Percentiles rank a stretch among this genome's conserved stretches.
Conservation (phyloP, 64 coral and sea anemone species). For the Montipora foliosa region DNA sequence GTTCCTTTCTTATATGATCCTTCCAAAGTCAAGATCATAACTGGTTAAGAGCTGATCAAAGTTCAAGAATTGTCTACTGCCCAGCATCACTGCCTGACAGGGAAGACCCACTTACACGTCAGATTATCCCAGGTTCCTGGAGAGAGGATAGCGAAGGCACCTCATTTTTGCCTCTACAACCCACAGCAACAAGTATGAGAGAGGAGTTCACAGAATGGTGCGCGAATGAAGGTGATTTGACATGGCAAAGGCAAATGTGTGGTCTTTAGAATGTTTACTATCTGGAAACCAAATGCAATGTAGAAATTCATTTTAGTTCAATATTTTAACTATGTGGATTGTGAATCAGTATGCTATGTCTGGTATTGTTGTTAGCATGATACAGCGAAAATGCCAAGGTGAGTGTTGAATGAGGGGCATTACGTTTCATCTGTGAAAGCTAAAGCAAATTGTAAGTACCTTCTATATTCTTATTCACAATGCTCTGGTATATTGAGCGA, state of each 20-base stretch:
- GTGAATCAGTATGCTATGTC: not conserved
- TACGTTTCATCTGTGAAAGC: conserved; percentile 65
- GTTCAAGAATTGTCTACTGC: conserved; percentile 21
- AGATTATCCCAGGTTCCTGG: conserved; percentile 48
- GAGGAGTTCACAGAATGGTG: conserved; percentile 29
- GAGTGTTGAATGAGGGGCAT: not conserved
- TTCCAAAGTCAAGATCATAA: conserved; percentile 67
- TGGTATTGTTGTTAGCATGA: not conserved
- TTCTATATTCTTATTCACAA: conserved; percentile 50
- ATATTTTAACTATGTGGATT: conserved; percentile 7
- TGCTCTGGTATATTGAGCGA: conserved; percentile 54
- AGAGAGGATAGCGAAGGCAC: conserved; percentile 6
- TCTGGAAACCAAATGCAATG: conserved; percentile 48
- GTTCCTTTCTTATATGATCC: conserved; percentile 35
- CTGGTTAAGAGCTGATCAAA: conserved; percentile 24
- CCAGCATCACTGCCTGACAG: not conserved
- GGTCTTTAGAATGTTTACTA: conserved; percentile 45
- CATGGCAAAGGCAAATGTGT: conserved; percentile 55
- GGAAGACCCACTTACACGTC: conserved; percentile 9
- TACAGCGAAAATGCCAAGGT: not conserved
- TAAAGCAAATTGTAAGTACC: conserved; percentile 46
- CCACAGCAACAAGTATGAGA: conserved; percentile 17
- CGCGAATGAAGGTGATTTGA: conserved; percentile 42
- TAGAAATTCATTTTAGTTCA: conserved; percentile 66
- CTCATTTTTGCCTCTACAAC: conserved; percentile 17